These are phyloP conservation scores for Nemotelus pantherinus DNA, from an alignment of 2,888 invertebrate species.

Conservation along the genomic window DNA sequence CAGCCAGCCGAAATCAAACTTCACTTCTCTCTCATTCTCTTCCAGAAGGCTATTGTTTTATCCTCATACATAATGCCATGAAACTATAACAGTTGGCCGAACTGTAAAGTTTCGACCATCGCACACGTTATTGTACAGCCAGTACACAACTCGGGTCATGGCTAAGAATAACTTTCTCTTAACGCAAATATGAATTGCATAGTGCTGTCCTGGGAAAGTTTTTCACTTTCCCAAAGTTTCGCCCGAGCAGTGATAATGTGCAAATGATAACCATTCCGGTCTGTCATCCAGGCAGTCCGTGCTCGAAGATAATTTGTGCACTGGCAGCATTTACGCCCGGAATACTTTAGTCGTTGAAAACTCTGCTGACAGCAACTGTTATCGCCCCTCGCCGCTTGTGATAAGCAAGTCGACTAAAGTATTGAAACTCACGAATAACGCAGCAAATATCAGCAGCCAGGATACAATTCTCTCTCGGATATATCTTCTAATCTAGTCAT, in stretches of 20 bases:
- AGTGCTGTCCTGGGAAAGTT: constrained; percentile 29
- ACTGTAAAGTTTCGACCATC: constrained; percentile 44
- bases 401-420: no score
- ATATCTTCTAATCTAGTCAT: constrained; percentile 22
- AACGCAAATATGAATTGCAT: constrained; percentile 11
- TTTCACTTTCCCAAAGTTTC: constrained; percentile 30
- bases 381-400: no score
- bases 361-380: no score
- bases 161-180: neutral
- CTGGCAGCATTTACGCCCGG: no score
- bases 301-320: constrained; percentile 7
- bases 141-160: neutral
- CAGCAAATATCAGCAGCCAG: no score
- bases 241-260: constrained; percentile 35
- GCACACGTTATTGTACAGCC: constrained; percentile 56
- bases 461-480: no score
- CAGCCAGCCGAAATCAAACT: neutral
- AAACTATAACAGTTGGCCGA: neutral
- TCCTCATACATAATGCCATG: no score
- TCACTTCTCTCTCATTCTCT: neutral
- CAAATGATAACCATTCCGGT: constrained; percentile 26
- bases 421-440: no score
- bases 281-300: constrained; percentile 1
- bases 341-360: no score
- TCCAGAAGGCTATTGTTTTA: no score